These are phyloP conservation scores for Andrena bicolor DNA, from an alignment of 2,888 invertebrate genomes.

Conservation along the genomic window DNA sequence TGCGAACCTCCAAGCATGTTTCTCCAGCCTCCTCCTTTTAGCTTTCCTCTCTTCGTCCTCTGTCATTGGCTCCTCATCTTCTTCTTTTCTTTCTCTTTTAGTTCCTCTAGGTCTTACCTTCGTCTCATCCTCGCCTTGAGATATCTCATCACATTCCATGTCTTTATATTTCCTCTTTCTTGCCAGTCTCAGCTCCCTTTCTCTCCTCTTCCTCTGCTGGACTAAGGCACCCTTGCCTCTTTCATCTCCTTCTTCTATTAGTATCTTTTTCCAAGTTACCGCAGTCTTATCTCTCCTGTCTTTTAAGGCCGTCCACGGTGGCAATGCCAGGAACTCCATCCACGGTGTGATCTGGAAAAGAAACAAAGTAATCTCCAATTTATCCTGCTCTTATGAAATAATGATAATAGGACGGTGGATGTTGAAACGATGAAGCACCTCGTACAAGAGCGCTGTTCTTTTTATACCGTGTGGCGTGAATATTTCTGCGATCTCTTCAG, in stretches of 20 bases:
- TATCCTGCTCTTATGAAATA: background rate
- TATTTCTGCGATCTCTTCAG: conserved; percentile 65
- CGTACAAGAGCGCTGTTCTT: conserved; percentile 68
- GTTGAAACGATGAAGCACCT: conserved; percentile 51
- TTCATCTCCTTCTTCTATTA: conserved; percentile 61
- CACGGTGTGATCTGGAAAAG: conserved; percentile 70
- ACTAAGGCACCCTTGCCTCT: conserved; percentile 68
- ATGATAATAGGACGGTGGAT: background rate
- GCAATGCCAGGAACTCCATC: conserved; percentile 73
- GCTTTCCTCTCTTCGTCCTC: conserved; percentile 29
- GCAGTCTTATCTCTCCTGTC: conserved; percentile 66
- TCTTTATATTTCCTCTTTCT: conserved; percentile 24
- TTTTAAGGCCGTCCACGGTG: conserved; percentile 70
- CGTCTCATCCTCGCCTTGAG: background rate
- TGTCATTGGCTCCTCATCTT: background rate
- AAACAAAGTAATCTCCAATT: background rate
- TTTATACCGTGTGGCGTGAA: conserved; percentile 70
- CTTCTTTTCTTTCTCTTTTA: background rate
- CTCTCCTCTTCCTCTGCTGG: conserved; percentile 40
- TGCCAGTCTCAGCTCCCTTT: background rate
- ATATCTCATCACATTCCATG: background rate
- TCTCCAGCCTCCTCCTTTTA: conserved; percentile 57
- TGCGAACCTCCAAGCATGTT: conserved; percentile 73
- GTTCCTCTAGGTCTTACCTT: background rate
- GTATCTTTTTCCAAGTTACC: conserved; percentile 62